These are phyloP conservation scores for Sclerodermus sp. DNA, from an alignment of 2,888 invertebrate species.

Conservation along the genomic window DNA sequence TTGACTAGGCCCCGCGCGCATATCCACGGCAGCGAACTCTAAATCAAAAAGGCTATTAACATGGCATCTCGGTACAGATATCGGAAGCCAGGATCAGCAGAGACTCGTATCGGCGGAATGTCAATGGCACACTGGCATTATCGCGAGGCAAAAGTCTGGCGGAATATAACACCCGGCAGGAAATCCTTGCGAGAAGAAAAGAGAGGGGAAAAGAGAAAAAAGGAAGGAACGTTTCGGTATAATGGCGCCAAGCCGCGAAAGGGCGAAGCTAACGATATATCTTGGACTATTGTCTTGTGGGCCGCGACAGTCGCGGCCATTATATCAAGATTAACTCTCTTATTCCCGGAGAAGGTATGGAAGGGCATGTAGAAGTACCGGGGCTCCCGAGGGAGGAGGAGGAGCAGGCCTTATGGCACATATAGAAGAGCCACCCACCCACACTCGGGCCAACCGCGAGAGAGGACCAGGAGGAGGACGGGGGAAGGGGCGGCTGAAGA, in stretches of 20 bases:
- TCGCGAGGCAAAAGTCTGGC: background rate
- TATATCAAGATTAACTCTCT: conserved; percentile 57
- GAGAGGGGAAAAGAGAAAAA: conserved; percentile 15
- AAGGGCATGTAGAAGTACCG: conserved; percentile 39
- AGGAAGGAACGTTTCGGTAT: conserved; percentile 35
- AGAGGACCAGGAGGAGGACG: conserved; percentile 6
- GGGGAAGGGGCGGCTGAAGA: conserved; percentile 8
- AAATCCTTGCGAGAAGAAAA: conserved; percentile 2
- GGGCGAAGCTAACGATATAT: conserved; percentile 54
- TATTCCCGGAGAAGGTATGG: conserved; percentile 43
- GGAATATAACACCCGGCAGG: background rate
- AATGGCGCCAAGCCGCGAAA: conserved; percentile 45
- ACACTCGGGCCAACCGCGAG: conserved; percentile 3
- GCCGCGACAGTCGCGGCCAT: conserved; percentile 56
- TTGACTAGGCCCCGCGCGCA: too few relatives aligned
- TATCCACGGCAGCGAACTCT: too few relatives aligned
- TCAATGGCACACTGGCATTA: background rate
- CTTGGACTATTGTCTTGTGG: conserved; percentile 56
- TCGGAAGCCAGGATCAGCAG: background rate
- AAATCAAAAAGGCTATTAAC: too few relatives aligned
- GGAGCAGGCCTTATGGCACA: conserved; percentile 1
- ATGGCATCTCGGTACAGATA: background rate
- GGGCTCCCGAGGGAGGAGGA: conserved; percentile 33
- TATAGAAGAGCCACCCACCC: conserved; percentile 6
- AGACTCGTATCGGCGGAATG: background rate